phyloP scores from a whole-genome alignment of 2,888 invertebrate species.

The Petrolisthes cinctipes region DNA sequence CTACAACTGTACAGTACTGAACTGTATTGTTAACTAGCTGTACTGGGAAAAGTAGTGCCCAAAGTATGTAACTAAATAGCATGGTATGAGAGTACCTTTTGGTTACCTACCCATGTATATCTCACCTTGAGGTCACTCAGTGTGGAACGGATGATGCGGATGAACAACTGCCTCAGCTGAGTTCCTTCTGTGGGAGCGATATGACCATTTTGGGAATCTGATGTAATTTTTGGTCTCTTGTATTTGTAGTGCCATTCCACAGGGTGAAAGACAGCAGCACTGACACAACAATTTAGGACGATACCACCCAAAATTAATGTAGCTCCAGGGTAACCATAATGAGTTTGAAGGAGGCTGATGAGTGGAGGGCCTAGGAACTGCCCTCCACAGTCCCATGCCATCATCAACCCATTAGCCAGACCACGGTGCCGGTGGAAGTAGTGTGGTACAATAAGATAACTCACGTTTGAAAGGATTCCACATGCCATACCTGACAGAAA shows the following conservation, averaged over 20 bases:
- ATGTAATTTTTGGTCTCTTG: not conserved
- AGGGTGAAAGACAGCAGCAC: conserved; percentile 48
- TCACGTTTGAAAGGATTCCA: conserved; percentile 34
- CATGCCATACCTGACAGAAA: conserved; percentile 22
- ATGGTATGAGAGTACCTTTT: too few relatives aligned
- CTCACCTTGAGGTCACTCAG: not conserved
- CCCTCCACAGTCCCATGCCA: conserved; percentile 34
- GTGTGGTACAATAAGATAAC: conserved; percentile 47
- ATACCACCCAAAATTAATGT: conserved; percentile 50
- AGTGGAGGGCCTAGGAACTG: conserved; percentile 37
- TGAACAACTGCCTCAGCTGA: too few relatives aligned
- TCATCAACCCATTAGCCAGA: conserved; percentile 43
- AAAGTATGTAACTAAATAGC: too few relatives aligned
- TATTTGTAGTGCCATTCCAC: conserved; percentile 45
- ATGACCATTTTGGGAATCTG: not conserved
- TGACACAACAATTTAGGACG: conserved; percentile 42
- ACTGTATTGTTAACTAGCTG: too few relatives aligned
- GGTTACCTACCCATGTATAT: not conserved
- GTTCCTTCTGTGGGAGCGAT: not conserved
- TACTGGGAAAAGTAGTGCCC: too few relatives aligned
- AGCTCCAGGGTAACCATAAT: conserved; percentile 41
- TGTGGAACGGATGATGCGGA: not conserved
- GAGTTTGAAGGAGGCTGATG: conserved; percentile 30
- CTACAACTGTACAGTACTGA: too few relatives aligned
- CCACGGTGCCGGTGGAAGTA: conserved; percentile 54